phyloP scores from a whole-genome alignment of 2,888 invertebrate genomes.

The Mechanitis mazaeus region DNA sequence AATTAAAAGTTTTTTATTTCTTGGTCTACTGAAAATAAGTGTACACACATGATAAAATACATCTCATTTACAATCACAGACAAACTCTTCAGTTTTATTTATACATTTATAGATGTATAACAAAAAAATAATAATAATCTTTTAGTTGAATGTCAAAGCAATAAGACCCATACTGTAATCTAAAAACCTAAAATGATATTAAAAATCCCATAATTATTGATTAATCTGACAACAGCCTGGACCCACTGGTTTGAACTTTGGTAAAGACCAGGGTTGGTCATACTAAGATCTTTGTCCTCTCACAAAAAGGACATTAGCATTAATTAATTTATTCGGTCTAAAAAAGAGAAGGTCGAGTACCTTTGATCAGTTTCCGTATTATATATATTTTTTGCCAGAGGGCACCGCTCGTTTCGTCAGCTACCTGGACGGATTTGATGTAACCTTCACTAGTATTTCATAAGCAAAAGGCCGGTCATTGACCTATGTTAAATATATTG shows the following conservation, averaged over 20 bases:
- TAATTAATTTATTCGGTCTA: constrained; percentile 27
- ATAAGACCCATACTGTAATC: too few relatives aligned
- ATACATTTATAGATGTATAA: too few relatives aligned
- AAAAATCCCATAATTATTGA: too few relatives aligned
- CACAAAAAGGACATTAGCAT: constrained; percentile 19
- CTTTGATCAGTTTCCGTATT: constrained; percentile 34
- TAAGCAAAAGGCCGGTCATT: constrained; percentile 55
- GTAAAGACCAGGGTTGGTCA: constrained; percentile 3
- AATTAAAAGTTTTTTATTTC: too few relatives aligned
- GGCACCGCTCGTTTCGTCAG: constrained; percentile 44
- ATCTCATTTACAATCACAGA: too few relatives aligned
- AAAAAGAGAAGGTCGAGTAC: constrained; percentile 32
- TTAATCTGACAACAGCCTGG: background rate
- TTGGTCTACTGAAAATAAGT: too few relatives aligned
- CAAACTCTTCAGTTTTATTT: too few relatives aligned
- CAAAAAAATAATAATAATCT: too few relatives aligned
- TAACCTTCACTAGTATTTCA: constrained; percentile 63
- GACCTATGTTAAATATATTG: constrained; percentile 46
- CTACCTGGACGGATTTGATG: constrained; percentile 51
- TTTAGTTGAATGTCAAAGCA: too few relatives aligned
- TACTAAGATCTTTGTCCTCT: constrained; percentile 23
- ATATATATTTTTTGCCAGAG: constrained; percentile 36
- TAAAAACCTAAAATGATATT: too few relatives aligned
- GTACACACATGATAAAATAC: too few relatives aligned
- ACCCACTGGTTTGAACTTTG: background rate